Evolutionary conservation across 2,113 vertebrate genomes (phyloP).

Genomic region (Scomber scombrus): DNA sequence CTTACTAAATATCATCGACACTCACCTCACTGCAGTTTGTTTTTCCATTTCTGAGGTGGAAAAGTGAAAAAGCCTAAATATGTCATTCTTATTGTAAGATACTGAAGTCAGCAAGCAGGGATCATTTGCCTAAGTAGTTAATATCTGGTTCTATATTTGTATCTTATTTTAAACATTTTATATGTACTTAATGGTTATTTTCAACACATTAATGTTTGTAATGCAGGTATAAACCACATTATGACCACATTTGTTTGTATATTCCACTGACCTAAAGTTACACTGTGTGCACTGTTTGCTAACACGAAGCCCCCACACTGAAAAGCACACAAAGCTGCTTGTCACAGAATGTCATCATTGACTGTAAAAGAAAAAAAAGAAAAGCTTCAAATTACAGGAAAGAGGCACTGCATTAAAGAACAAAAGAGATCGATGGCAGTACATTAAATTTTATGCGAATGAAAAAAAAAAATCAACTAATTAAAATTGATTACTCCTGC

Average conservation of each 20-base stretch:
- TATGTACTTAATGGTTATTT: no score
- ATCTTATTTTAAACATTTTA: no score
- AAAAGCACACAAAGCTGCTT: slow-evolving; percentile 69
- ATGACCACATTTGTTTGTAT: background rate
- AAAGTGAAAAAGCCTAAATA: no score
- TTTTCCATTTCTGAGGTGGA: no score
- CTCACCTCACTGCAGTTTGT: no score
- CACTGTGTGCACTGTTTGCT: slow-evolving; percentile 16
- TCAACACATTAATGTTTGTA: no score
- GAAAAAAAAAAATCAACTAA: slow-evolving; percentile 88
- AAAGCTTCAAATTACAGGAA: slow-evolving; percentile 89
- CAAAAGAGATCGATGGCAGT: slow-evolving; percentile 89
- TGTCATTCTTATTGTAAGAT: no score
- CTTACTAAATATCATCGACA: no score
- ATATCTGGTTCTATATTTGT: no score
- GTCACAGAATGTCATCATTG: slow-evolving; percentile 86
- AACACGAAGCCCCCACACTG: slow-evolving; percentile 27
- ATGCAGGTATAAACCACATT: background rate
- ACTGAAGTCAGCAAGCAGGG: no score
- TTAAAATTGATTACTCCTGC: slow-evolving; percentile 91
- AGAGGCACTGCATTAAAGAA: slow-evolving; percentile 90
- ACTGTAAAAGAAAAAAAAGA: slow-evolving; percentile 76
- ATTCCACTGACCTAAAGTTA: slow-evolving; percentile 3
- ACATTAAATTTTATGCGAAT: slow-evolving; percentile 90
- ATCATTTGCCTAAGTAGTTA: no score